Base-by-base conservation (phyloP, 92 coral and sea anemone genomes). In the Bergia puertoricense region DNA sequence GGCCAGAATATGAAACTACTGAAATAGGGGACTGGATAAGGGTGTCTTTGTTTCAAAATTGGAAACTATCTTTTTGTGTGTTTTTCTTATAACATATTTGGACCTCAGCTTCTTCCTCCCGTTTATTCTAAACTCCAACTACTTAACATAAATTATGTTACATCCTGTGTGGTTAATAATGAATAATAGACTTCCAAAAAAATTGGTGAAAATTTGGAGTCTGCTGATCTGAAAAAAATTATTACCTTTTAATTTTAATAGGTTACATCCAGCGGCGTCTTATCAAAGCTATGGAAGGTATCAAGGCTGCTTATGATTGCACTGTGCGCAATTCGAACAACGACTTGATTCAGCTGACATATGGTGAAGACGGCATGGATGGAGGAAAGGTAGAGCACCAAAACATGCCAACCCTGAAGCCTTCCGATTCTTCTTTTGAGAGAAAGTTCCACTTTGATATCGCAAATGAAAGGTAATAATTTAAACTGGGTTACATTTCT, bases 361-460 rank as follows among this genome's bases (percentile, higher is more conserved):
- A 97, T 81, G 99, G 99, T 23, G 99, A 97, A 69, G 99, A 97
- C 57, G 99, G 99, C n/a, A 97, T 97, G 99, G 99, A 97, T 74
- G 99, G 98, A 71, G 90, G 79, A 2, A 93, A 93, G 45, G 91
- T 97, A 39, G 99, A 97, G 80, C 95, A 95, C 92, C 99, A 97
- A 89, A 96, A 94, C 90, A 97, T 97, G 96, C 98, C 99, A 41
- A 92, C 98, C 10, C 92, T 97, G 80, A 90, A 95, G 82, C 99
- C 99, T n/a, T 94, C 96, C 46, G 93, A 93, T 72, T 76, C 76
- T 6, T 92, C 98, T 45, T 97, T 97, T 92, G 97, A 97, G 65
- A 97, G 92, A 85, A 94, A 94, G 76, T 97, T 95, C 79, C 99
- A 94, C 88, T 97, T 97, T 91, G 99, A 97, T 80, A 78, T 93